phyloP scores from a whole-genome alignment of 2,113 vertebrate species.

The Holacanthus passer region DNA sequence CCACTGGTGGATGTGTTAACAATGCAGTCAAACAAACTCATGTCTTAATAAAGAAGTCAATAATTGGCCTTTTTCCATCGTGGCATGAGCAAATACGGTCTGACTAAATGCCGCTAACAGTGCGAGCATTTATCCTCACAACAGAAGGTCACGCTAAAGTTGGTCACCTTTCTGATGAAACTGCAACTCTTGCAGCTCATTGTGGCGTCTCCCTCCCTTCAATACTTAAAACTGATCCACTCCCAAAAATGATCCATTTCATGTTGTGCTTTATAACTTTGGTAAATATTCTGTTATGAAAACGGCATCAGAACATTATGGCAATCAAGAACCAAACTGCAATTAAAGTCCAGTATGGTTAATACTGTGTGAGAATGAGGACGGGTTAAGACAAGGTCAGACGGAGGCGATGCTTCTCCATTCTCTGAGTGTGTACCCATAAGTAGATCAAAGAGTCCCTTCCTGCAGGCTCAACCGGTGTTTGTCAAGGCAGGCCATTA shows the following conservation, averaged over 20 bases:
- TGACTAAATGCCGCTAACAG: neutral
- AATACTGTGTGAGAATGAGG: slow-evolving; percentile 38
- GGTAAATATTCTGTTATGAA: neutral
- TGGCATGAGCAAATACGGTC: neutral
- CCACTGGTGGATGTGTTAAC: neutral
- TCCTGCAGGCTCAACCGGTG: slow-evolving; percentile 50
- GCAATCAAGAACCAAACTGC: neutral
- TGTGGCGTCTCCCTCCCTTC: neutral
- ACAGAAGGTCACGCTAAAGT: neutral
- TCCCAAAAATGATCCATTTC: neutral
- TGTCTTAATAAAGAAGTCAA: slow-evolving; percentile 1
- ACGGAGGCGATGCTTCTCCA: slow-evolving; percentile 38
- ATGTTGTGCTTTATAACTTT: neutral
- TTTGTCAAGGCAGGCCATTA: slow-evolving; percentile 72
- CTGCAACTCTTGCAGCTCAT: neutral
- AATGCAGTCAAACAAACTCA: neutral
- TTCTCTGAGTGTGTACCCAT: slow-evolving; percentile 23
- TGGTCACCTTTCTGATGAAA: neutral
- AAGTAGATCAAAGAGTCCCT: slow-evolving; percentile 55
- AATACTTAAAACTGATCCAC: neutral
- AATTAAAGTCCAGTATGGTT: slow-evolving; percentile 21
- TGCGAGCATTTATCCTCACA: neutral
- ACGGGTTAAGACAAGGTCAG: slow-evolving; percentile 45
- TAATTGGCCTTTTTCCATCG: neutral
- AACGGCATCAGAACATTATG: neutral